Evolutionary conservation across 2,113 vertebrate species (phyloP), one percentile per base, ranked within the genome.

Genomic region (Hassar affinis): DNA sequence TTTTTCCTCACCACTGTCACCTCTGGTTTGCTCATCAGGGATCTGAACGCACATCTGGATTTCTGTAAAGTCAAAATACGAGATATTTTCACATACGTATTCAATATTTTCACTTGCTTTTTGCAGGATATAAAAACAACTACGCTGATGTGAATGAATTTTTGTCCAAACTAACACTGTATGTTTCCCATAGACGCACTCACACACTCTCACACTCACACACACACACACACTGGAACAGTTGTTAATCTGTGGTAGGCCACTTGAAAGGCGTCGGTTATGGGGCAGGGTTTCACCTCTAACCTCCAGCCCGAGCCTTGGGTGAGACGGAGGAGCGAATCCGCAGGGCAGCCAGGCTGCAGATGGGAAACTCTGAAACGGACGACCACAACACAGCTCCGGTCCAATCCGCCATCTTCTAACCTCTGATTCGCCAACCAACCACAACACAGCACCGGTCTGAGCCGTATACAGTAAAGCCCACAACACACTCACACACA

Each of bases 391-490:
- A 91, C 89, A 91, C 88, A 89, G 75, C 80, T 62, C 56, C n/a
- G 52, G 74, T 81, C 69, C 56, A 35, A 52, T 35, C 59, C 74
- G 2, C 62, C 1, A 51, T 42, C 69, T 62, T 27, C 69, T 75
- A 76, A 62, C 83, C 91, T 92, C 88, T 92, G 89, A 92, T 93
- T 92, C 92, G 82, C 77, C 78, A 77, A 84, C 85, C 92, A 91
- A 84, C 86, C 92, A 91, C 91, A 91, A 91, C 88, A 91, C 89
- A 90, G 69, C 78, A 33, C 45, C 35, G 59, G 77, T 78, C 25
- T 17, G 7, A 59, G 74, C 62, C 57, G 59, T 47, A 79, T 84
- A 88, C 83, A 85, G 83, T 82, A 79, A 59, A 78, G 57, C 81
- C 75, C 54, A 84, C 59, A 78, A 75, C 79, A 81, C 74, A 68